These are phyloP conservation scores for Heliconius melpomene DNA, from an alignment of 1,140 invertebrate species.

Conservation along the genomic window DNA sequence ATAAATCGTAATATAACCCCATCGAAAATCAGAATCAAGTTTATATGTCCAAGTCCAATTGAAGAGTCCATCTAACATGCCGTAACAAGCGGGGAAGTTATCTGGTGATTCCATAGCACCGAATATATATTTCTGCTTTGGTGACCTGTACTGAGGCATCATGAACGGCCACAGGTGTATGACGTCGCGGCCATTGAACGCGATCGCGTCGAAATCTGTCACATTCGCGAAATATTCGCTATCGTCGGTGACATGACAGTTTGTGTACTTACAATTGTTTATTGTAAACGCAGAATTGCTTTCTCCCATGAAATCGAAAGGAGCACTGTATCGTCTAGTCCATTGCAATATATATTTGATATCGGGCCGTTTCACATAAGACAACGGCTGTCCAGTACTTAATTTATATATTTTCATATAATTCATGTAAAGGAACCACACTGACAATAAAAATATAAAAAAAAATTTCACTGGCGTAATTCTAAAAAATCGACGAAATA, in stretches of 20 bases:
- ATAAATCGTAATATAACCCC: constrained; percentile 76
- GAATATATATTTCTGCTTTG: constrained; percentile 69
- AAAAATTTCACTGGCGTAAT: not conserved
- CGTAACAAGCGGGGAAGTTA: constrained; percentile 55
- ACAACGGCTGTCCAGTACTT: not conserved
- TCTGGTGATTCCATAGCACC: constrained; percentile 63
- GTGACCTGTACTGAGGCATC: constrained; percentile 46
- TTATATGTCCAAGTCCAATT: constrained; percentile 87
- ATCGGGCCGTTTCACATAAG: not conserved
- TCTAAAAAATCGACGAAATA: not conserved
- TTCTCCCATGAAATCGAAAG: constrained; percentile 52
- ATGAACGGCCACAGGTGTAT: constrained; percentile 40
- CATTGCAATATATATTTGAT: constrained; percentile 57
- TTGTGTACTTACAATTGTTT: constrained; percentile 50
- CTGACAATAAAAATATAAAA: not conserved
- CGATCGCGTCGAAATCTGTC: constrained; percentile 55
- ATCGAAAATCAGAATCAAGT: constrained; percentile 84
- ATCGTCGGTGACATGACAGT: constrained; percentile 58
- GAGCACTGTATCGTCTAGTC: constrained; percentile 47
- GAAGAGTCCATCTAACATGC: constrained; percentile 69
- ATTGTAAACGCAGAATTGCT: constrained; percentile 50
- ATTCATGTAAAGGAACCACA: not conserved
- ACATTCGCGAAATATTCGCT: constrained; percentile 40
- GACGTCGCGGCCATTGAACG: constrained; percentile 57
- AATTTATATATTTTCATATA: constrained; percentile 6